These are phyloP conservation scores for Polypterus bichir DNA, from an alignment of 2,113 vertebrate genomes.

Conservation along the genomic window DNA sequence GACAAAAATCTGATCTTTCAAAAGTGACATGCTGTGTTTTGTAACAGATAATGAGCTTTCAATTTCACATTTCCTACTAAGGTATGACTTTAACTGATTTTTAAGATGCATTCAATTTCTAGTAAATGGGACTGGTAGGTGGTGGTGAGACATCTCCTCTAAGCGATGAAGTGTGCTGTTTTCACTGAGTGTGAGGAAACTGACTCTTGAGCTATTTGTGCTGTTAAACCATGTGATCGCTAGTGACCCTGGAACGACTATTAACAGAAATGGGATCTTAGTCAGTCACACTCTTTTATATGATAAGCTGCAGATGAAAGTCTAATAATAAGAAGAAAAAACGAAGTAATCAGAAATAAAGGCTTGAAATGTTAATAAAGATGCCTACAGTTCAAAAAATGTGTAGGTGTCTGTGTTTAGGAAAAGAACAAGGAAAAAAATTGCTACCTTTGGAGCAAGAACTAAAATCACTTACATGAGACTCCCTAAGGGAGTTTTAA, in stretches of 20 bases:
- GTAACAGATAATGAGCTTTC: no score
- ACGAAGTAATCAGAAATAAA: not conserved
- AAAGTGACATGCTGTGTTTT: no score
- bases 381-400: not conserved
- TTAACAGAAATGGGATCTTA: not conserved
- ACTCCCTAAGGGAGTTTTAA: conserved; percentile 28
- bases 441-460: conserved; percentile 17
- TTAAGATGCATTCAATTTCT: no score
- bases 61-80: no score
- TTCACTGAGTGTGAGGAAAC: not conserved
- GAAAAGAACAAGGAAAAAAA: conserved; percentile 21
- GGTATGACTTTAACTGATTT: no score
- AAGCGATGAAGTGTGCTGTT: not conserved
- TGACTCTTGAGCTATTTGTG: not conserved
- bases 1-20: no score
- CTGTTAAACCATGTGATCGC: not conserved
- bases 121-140: no score
- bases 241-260: not conserved
- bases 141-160: no score
- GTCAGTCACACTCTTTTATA: not conserved
- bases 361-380: not conserved
- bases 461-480: conserved; percentile 33
- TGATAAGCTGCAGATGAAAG: not conserved
- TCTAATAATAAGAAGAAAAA: not conserved
- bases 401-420: not conserved